Evolutionary conservation across 2,888 invertebrate species (phyloP), one percentile per base, ranked within the genome.

Genomic region (Hesperia comma): DNA sequence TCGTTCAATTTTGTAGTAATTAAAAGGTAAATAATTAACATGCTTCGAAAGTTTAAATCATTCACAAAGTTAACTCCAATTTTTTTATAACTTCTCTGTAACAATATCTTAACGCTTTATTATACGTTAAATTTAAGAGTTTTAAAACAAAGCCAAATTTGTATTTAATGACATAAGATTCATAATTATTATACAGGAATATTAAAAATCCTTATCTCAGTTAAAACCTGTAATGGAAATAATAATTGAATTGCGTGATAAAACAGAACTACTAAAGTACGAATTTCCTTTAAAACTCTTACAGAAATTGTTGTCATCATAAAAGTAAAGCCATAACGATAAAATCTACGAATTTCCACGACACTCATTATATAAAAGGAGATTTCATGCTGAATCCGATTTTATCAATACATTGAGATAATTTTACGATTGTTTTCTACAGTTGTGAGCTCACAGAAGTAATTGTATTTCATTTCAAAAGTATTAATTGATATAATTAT

Each of bases 191-290:
- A n/a, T n/a, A n/a, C n/a, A n/a, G n/a, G n/a, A n/a, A n/a, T n/a
- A 5, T 5, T 10, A 37, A 8, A 37, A 37, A 37, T 15, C 1
- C 43, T 15, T 15, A 43, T 43, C 6, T 14, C 4, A n/a, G 15
- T 43, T 15, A 46, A 17, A 63, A 46, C 56, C 53, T 49, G 61
- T 66, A 70, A 68, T 68, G 64, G 70, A 70, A 64, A 68, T 67
- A 74, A 69, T 69, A 63, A 74, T 66, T 70, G 70, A 69, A 71
- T 66, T 68, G 67, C 63, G 57, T 72, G 70, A 68, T 71, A 72
- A 71, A 72, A 61, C 69, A 62, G 51, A 70, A 62, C 66, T 67
- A 69, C 71, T 68, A 72, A 68, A 69, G 70, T 55, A 64, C 64
- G 58, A 63, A 68, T 46, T 67, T 68, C 55, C 55, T 63, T 55